Evolutionary conservation across 2,797 vertebrate genomes (phyloP).

Genomic region (Lindbergichthys nudifrons): DNA sequence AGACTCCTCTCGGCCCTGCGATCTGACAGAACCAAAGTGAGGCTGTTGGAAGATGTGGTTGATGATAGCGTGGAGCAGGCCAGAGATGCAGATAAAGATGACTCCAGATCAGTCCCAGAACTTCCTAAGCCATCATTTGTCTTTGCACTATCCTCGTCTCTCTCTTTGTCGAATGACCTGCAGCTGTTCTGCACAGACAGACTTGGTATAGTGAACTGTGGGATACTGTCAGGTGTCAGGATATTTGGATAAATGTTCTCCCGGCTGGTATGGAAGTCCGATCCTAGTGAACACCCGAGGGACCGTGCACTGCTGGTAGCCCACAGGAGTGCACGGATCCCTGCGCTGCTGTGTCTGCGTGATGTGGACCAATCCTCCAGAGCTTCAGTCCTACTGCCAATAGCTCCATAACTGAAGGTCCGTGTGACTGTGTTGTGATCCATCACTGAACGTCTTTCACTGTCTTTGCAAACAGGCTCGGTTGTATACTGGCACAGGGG

Average conservation of each 20-base stretch:
- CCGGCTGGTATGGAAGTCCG: slow-evolving; percentile 69
- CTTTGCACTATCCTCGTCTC: slow-evolving; percentile 34
- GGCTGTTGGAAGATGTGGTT: slow-evolving; percentile 52
- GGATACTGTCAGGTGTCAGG: slow-evolving; percentile 83
- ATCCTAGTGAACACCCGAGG: slow-evolving; percentile 65
- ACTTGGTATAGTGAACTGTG: slow-evolving; percentile 84
- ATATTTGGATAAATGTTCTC: slow-evolving; percentile 75
- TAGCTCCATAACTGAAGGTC: slow-evolving; percentile 76
- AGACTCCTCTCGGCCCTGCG: slow-evolving; percentile 63
- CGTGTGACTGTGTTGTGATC: slow-evolving; percentile 69
- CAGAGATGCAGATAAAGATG: slow-evolving; percentile 10
- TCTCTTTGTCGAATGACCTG: slow-evolving; percentile 45
- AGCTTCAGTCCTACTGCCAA: slow-evolving; percentile 37
- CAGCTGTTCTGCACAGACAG: slow-evolving; percentile 50
- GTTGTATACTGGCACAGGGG: slow-evolving; percentile 10
- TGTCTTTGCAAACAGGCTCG: background rate
- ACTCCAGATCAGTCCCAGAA: slow-evolving; percentile 24
- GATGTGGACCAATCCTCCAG: slow-evolving; percentile 51
- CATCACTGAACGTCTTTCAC: slow-evolving; percentile 57
- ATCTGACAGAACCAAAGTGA: slow-evolving; percentile 26
- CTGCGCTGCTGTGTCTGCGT: slow-evolving; percentile 77
- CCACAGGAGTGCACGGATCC: slow-evolving; percentile 75
- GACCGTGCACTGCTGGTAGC: slow-evolving; percentile 66
- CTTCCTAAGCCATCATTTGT: slow-evolving; percentile 40
- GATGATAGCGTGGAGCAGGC: slow-evolving; percentile 45